phyloP scores from a whole-genome alignment of 2,888 invertebrate genomes.

The Invenusta paracnida region DNA sequence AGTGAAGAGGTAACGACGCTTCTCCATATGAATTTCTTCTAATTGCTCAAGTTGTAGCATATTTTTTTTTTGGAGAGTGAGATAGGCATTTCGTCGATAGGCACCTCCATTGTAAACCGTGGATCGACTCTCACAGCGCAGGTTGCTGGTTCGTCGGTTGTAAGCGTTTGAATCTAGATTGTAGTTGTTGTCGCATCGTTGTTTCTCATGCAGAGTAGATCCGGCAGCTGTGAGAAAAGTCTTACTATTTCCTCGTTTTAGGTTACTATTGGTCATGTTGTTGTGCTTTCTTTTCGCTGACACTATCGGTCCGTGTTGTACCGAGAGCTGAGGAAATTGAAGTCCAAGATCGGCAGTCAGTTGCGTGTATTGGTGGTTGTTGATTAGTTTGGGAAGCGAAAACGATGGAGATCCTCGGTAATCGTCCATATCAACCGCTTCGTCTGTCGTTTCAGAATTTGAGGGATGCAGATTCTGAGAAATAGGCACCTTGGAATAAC shows the following conservation, averaged over 20 bases:
- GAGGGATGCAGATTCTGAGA: neutral
- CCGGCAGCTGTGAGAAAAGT: too few relatives aligned
- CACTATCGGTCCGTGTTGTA: too few relatives aligned
- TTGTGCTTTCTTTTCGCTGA: too few relatives aligned
- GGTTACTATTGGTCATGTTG: too few relatives aligned
- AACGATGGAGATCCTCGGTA: neutral
- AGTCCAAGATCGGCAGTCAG: neutral
- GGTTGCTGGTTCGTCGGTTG: neutral
- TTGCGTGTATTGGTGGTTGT: neutral
- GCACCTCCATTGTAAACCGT: neutral
- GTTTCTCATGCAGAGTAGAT: too few relatives aligned
- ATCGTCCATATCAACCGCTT: neutral
- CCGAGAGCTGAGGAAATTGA: neutral
- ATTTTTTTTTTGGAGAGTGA: neutral
- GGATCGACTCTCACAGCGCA: neutral
- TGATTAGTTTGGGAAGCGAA: neutral
- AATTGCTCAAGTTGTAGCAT: neutral
- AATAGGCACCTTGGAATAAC: neutral
- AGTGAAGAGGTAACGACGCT: neutral
- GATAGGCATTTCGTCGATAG: neutral
- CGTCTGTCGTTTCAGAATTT: neutral
- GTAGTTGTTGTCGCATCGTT: too few relatives aligned
- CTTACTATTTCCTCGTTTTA: neutral
- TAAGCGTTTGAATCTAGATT: too few relatives aligned
- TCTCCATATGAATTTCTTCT: neutral